Percentiles rank a stretch among this genome's conserved stretches.
phyloP scores from a whole-genome alignment of 2,797 vertebrate species.

The Lates japonicus region DNA sequence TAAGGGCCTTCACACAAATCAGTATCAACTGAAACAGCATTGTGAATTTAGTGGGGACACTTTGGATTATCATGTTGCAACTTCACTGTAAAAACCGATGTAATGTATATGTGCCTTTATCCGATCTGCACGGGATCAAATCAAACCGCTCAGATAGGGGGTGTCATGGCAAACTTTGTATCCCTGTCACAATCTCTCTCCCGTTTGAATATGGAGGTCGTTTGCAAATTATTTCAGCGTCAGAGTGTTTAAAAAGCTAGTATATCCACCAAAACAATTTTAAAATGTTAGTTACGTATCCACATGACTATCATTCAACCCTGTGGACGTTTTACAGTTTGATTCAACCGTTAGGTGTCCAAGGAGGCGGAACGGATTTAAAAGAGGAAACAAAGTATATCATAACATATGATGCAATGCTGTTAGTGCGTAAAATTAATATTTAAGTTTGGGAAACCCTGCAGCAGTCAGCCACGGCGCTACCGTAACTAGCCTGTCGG shows the following conservation, averaged over 20 bases:
- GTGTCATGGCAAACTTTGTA: slow-evolving; percentile 40
- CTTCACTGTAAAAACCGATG: background rate
- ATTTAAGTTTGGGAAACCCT: background rate
- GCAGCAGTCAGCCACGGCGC: slow-evolving; percentile 1
- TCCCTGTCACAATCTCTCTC: background rate
- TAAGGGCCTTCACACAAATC: background rate
- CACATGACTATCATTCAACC: background rate
- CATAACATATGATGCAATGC: background rate
- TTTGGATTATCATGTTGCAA: background rate
- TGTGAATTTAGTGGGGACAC: background rate
- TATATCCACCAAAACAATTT: background rate
- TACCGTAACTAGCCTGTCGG: slow-evolving; percentile 12
- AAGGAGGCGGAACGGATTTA: background rate
- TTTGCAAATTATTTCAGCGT: background rate
- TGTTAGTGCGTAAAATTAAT: background rate
- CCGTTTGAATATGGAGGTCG: background rate
- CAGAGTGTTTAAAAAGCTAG: background rate
- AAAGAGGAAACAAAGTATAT: background rate
- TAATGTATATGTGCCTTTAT: background rate
- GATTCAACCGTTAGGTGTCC: background rate
- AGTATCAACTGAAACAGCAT: too few species aligned
- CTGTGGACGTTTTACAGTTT: background rate
- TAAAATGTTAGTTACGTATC: too few species aligned
- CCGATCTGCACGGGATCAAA: background rate
- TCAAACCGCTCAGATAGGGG: background rate